phyloP scores from a whole-genome alignment of 2,888 invertebrate genomes.

The Capitulum mitella region DNA sequence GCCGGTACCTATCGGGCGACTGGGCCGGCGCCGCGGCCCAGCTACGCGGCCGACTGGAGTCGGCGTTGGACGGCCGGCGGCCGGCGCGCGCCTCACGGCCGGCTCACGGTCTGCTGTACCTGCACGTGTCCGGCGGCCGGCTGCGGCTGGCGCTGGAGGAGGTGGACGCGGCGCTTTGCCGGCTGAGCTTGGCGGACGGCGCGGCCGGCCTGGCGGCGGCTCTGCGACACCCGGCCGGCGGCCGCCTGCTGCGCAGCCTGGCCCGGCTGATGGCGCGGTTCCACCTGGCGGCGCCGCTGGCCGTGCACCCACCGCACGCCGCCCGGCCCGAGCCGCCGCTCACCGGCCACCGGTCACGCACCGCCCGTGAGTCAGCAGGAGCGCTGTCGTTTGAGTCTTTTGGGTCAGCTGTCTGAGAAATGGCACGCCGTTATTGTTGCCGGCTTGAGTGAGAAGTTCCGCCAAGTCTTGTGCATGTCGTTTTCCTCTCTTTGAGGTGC shows the following conservation, averaged over 20 bases:
- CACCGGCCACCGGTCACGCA: too few species aligned
- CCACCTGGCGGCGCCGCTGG: conserved; percentile 3
- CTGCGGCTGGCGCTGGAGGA: conserved; percentile 6
- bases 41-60: neutral
- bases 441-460: too few species aligned
- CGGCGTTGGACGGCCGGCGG: neutral
- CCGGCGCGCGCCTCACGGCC: neutral
- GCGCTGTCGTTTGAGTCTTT: too few species aligned
- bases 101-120: conserved; percentile 1
- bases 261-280: conserved; percentile 11
- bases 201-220: neutral
- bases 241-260: neutral
- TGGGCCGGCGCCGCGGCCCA: neutral
- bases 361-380: too few species aligned
- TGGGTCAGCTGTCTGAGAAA: too few species aligned
- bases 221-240: neutral
- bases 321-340: conserved; percentile 6
- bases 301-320: neutral
- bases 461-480: too few species aligned
- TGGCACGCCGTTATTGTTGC: too few species aligned
- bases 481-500: too few species aligned
- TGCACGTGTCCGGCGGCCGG: conserved; percentile 15
- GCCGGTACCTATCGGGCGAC: conserved; percentile 4
- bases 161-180: neutral
- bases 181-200: neutral